phyloP scores from a whole-genome alignment of 2,113 vertebrate species.

The Eurypyga helias region DNA sequence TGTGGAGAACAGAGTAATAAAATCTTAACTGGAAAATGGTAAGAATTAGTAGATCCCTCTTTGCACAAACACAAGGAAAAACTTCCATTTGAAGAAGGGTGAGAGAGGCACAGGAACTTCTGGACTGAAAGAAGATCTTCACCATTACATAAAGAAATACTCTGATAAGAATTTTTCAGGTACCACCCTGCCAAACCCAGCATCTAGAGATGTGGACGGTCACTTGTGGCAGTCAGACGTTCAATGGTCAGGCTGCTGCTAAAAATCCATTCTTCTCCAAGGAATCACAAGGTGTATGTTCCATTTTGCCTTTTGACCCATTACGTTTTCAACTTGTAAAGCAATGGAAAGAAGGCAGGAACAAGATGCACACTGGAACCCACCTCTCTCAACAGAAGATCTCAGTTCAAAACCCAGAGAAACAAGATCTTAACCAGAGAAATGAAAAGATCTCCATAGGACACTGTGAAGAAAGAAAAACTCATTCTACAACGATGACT shows the following conservation, averaged over 20 bases:
- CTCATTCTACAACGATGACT: background rate
- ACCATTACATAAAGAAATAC: background rate
- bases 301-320: background rate
- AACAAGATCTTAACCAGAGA: background rate
- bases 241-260: background rate
- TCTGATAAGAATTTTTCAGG: background rate
- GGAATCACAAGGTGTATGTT: background rate
- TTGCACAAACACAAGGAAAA: background rate
- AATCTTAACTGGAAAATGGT: background rate
- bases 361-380: background rate
- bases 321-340: background rate
- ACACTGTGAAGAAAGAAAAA: background rate
- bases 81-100: background rate
- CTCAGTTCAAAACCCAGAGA: background rate
- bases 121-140: background rate
- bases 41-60: background rate
- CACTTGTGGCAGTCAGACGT: background rate
- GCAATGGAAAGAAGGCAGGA: background rate
- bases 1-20: background rate
- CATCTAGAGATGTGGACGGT: background rate
- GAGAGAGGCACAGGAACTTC: background rate
- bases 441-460: background rate
- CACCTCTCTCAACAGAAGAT: background rate
- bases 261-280: background rate
- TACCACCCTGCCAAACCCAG: background rate